These are phyloP conservation scores for Zaprionus ornatus DNA, from an alignment of 1,140 invertebrate genomes.

Conservation along the genomic window DNA sequence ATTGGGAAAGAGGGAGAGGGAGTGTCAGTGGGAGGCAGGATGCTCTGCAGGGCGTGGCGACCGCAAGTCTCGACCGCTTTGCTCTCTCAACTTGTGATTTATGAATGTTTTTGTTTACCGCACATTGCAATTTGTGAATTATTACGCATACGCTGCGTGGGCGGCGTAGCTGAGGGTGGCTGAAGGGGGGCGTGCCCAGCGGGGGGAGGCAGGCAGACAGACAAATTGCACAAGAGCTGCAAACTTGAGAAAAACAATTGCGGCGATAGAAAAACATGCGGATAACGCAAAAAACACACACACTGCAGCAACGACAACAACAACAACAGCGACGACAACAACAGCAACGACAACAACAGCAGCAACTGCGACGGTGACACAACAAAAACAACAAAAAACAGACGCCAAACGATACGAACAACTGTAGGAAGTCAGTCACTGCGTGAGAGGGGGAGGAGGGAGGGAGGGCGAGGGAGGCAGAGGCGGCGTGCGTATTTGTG, in stretches of 20 bases:
- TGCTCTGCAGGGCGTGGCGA: conserved; percentile 57
- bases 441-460: conserved; percentile 15
- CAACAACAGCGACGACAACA: conserved; percentile 8
- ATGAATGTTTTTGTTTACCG: conserved; percentile 75
- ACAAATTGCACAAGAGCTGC: conserved; percentile 75
- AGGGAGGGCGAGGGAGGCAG: background rate
- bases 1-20: background rate
- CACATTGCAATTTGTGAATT: conserved; percentile 72
- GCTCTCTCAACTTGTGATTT: conserved; percentile 31
- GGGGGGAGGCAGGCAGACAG: too few species aligned
- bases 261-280: conserved; percentile 76
- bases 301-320: conserved; percentile 24
- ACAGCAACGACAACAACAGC: conserved; percentile 20
- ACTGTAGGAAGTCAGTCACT: conserved; percentile 57
- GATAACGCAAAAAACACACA: conserved; percentile 32
- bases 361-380: background rate
- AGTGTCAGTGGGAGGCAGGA: background rate
- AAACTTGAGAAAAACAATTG: conserved; percentile 79
- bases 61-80: conserved; percentile 34
- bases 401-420: conserved; percentile 38
- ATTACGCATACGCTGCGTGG: conserved; percentile 66
- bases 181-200: background rate
- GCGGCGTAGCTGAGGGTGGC: background rate
- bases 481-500: conserved; percentile 39
- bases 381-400: conserved; percentile 19